These are phyloP conservation scores for Drosophila ambigua DNA, from an alignment of 1,140 invertebrate species.

Conservation along the genomic window DNA sequence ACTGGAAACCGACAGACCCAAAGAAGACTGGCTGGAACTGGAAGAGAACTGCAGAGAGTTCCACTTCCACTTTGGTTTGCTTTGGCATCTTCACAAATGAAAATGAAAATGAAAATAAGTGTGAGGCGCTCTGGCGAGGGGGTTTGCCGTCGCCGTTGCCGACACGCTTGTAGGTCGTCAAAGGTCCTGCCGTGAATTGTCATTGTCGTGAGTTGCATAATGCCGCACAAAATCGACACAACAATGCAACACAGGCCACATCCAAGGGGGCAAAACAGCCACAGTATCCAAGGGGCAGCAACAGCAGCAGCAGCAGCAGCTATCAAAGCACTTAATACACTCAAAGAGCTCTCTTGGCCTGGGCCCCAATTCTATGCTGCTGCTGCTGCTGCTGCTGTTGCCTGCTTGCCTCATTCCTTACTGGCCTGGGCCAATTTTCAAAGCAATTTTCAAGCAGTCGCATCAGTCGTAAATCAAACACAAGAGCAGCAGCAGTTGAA, in stretches of 20 bases:
- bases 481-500: conserved; percentile 35
- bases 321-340: conserved; percentile 28
- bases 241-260: conserved; percentile 42
- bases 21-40: conserved; percentile 6
- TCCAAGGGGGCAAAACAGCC: not conserved
- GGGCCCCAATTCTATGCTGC: conserved; percentile 60
- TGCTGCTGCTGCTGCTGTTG: not conserved
- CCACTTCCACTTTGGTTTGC: no score
- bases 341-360: conserved; percentile 31
- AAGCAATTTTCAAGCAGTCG: conserved; percentile 67
- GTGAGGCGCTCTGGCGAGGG: conserved; percentile 37
- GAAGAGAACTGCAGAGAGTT: no score
- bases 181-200: conserved; percentile 83
- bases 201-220: conserved; percentile 83
- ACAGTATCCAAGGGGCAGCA: conserved; percentile 15
- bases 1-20: conserved; percentile 18
- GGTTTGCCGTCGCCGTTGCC: conserved; percentile 25
- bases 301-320: conserved; percentile 26
- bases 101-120: conserved; percentile 52
- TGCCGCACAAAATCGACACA: conserved; percentile 79
- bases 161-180: conserved; percentile 83
- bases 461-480: conserved; percentile 79
- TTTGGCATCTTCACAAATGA: conserved; percentile 53
- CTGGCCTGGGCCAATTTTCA: conserved; percentile 61
- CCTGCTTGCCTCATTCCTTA: conserved; percentile 62